Evolutionary conservation across 2,888 invertebrate genomes (phyloP), one percentile per base, ranked within the genome.

Genomic region (Periphyllus acericola): DNA sequence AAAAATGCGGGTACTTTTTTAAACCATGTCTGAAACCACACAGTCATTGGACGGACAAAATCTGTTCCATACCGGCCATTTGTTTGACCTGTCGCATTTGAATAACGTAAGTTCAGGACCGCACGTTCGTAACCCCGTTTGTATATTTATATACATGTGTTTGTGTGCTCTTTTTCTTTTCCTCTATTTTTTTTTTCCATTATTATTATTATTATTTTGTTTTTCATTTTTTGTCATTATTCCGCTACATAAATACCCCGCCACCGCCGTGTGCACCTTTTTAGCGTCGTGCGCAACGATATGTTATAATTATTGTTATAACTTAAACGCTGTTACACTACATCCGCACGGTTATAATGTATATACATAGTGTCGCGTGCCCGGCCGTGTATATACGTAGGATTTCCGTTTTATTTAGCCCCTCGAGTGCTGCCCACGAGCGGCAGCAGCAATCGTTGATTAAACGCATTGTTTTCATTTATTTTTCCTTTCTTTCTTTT

Each of bases 31-130:
- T 87, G 87, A 87, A 66, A 82, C 60, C 72, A 29, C 71, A 40
- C 80, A 87, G 87, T 87, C 87, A 60, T 81, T 87, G 87, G 87
- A 87, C 81, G 87, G 87, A 81, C 87, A 87, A 87, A 87, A 87
- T 87, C 74, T 87, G 87, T 87, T 87, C 46, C 87, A 87, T 87
- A 87, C 87, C 40, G 87, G 87, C 40, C 87, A 87, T 87, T 87
- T 87, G 74, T 87, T 87, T 46, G 87, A 87, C 75, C 80, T 87
- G 74, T 87, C 87, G 46, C 87, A 87, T 87, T 87, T 87, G 81
- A 87, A 87, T 81, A 87, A 87, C 87, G 87, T 87, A 86, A 86
- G 86, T 86, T 52, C 78, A 75, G 75, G 75, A 75, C 46, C 78
- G 19, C 29, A 52, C 40, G 46, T 81, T 68, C 17, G 34, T 36